Evolutionary conservation across 2,113 vertebrate species (phyloP), one percentile per base, ranked within the genome.

Genomic region (Theropithecus gelada): DNA sequence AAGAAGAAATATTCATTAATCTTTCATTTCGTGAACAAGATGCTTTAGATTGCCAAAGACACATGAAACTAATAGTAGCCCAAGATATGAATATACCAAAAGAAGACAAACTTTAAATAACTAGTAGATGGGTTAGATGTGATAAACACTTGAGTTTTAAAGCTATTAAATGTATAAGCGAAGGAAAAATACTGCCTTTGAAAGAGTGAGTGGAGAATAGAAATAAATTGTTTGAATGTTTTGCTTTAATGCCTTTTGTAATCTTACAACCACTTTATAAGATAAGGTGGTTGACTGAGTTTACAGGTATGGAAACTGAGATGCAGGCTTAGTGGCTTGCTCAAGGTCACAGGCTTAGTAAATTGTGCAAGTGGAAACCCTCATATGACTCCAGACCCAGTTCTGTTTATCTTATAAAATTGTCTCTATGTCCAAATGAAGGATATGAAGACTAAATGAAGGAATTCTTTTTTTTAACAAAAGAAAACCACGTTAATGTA

Each of bases 81-180:
- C 0, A 43, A 75, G 82, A 61, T 73, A 76, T 0, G 43, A 14
- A 32, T 38, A 61, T 48, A 94, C n/a, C 14, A 83, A 78, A 92
- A 64, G n/a, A 92, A 87, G 57, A 87, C 13, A 82, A 83, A 64
- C 35, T 95, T 94, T 82, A 89, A 81, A 43, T 86, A 92, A 40
- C 40, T 68, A 50, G 32, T 79, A 11, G 17, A n/a, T 84, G 59
- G 12, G 35, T 96, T 72, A 76, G 70, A 52, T 96, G 3, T 85
- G 88, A 30, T 80, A 91, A 57, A 75, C 6, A 59, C 12, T 45
- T 80, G 30, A 61, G 50, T 87, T 89, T 96, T 94, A 92, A 95
- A 17, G 43, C 64, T 96, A 23, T 57, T 92, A 35, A 30, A n/a
- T 88, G 85, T 55, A 10, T 57, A 66, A 85, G 70, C 9, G 52